Evolutionary conservation across 2,888 invertebrate species (phyloP).

Genomic region (Candidula unifasciata): DNA sequence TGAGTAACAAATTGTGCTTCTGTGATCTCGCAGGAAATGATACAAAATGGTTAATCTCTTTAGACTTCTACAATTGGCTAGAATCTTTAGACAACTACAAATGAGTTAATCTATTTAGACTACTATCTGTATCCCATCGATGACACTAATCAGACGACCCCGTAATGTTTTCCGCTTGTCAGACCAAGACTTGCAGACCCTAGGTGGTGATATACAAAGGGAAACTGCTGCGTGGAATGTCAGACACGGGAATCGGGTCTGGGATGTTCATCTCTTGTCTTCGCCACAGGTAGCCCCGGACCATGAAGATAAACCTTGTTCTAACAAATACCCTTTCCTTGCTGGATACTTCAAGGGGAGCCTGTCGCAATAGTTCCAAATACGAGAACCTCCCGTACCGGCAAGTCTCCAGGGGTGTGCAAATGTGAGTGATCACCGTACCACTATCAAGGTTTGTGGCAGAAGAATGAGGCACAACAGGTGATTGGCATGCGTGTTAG

Average conservation of each 20-base stretch:
- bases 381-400: background rate
- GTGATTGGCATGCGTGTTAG: conserved; percentile 38
- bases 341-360: conserved; percentile 40
- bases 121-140: background rate
- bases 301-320: conserved; percentile 33
- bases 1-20: background rate
- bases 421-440: conserved; percentile 41
- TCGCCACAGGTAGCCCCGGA: background rate
- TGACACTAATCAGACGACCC: background rate
- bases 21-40: too few relatives aligned
- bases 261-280: background rate
- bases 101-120: background rate
- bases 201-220: background rate
- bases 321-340: conserved; percentile 24
- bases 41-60: background rate
- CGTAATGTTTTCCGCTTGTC: background rate
- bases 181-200: background rate
- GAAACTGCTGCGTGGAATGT: background rate
- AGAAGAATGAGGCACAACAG: conserved; percentile 34
- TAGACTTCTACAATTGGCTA: too few relatives aligned
- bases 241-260: background rate
- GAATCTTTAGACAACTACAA: background rate
- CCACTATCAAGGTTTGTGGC: conserved; percentile 17
- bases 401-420: conserved; percentile 23
- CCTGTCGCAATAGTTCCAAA: background rate